Conservation (phyloP, 2,888 invertebrate genomes). For the Drepana falcataria region DNA sequence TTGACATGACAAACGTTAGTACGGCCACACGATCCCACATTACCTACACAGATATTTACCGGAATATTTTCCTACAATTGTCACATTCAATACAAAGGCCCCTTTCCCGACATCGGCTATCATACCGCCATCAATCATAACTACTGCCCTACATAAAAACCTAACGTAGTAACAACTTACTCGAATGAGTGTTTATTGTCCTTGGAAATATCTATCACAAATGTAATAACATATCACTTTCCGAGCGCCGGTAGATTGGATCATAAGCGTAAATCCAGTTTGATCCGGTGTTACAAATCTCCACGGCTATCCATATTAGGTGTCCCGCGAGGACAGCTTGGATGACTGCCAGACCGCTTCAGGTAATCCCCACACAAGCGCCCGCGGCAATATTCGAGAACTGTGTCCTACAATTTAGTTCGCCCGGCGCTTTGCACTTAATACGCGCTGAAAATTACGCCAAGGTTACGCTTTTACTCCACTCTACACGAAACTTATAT, state of each 20-base stretch:
- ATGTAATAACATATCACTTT: conserved; percentile 29
- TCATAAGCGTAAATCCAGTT: conserved; percentile 27
- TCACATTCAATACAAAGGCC: background rate
- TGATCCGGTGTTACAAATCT: conserved; percentile 23
- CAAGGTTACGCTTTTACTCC: background rate
- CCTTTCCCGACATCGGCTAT: background rate
- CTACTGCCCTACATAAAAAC: background rate
- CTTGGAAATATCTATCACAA: conserved; percentile 28
- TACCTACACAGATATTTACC: background rate
- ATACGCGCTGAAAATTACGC: background rate
- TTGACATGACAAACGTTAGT: too few species aligned
- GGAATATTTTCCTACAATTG: background rate
- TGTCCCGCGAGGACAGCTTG: conserved; percentile 26
- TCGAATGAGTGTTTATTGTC: conserved; percentile 11
- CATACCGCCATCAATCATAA: background rate
- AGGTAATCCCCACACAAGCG: conserved; percentile 45
- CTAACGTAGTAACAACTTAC: background rate
- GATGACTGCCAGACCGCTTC: conserved; percentile 46
- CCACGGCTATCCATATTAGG: conserved; percentile 14
- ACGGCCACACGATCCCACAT: too few species aligned
- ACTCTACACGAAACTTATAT: background rate
- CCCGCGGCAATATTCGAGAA: conserved; percentile 32
- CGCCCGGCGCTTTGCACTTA: conserved; percentile 11
- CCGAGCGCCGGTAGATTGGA: conserved; percentile 33
- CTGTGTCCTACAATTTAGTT: conserved; percentile 28